These are phyloP conservation scores for Oikopleura albicans DNA, from an alignment of 23 tunicate genomes.

Conservation along the genomic window DNA sequence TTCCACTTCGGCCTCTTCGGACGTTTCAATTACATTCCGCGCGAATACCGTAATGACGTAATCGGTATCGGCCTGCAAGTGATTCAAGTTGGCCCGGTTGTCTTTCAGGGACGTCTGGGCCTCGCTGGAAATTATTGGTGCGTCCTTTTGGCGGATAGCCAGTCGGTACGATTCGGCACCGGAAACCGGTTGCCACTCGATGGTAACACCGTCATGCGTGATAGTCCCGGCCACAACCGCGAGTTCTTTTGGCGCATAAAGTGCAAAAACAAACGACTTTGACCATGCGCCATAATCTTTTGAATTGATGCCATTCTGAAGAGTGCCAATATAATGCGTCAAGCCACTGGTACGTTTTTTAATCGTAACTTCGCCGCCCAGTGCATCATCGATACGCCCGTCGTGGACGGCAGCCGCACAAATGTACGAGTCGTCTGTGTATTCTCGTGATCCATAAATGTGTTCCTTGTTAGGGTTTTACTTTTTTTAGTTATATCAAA, in stretches of 20 bases:
- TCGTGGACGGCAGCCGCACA: conserved; percentile 88
- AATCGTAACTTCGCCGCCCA: conserved; percentile 49
- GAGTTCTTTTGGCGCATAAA: not conserved
- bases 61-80: not conserved
- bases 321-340: conserved; percentile 39
- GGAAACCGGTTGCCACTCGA: not conserved
- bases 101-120: not conserved
- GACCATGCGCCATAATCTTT: conserved; percentile 31
- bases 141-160: not conserved
- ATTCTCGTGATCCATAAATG: not conserved
- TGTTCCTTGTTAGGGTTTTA: too few relatives aligned
- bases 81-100: not conserved
- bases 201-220: not conserved
- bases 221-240: not conserved
- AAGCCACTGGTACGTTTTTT: conserved; percentile 33
- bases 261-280: not conserved
- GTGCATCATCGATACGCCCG: conserved; percentile 37
- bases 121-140: too few relatives aligned
- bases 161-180: not conserved
- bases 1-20: not conserved
- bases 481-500: too few relatives aligned
- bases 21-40: not conserved
- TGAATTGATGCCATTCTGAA: conserved; percentile 32
- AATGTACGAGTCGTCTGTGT: conserved; percentile 39
- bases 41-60: not conserved